Evolutionary conservation across 2,888 invertebrate genomes (phyloP), one percentile per base, ranked within the genome.

Genomic region (Agonopterix subpropinquella): DNA sequence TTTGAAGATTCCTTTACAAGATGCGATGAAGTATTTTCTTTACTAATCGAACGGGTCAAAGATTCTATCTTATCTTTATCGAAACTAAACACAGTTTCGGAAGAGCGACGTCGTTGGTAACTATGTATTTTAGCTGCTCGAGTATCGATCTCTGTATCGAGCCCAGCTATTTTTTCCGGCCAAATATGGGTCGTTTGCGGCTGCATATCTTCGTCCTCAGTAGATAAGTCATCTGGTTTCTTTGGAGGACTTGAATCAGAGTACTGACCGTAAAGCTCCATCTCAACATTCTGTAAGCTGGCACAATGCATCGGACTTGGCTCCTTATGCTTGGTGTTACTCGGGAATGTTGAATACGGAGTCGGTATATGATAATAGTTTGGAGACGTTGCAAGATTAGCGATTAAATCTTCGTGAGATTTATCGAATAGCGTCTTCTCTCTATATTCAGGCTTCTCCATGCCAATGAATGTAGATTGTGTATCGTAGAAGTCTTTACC

Each of bases 61-160:
- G 92, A 93, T 66, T 93, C 93, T 52, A 94, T 94, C 64, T 92
- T 91, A 57, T 93, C 93, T 68, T 93, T 93, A 65, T 94, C 94
- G 60, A 94, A 94, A 73, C 93, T 93, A 64, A 94, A 94, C 5
- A 94, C 92, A 45, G 92, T 92, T 57, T 93, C 91, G n/a, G 93
- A 93, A 43, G 93, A 93, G 11, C 92, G 90, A 4, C 93, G 91
- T 15, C 92, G 77, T 65, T 91, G 91, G 61, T 89, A 91, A 41
- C 78, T 86, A 50, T 81, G 80, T 52, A 83, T 80, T 68, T 87
- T 88, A 15, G 84, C 76, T 36, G 80, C 72, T 55, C 89, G 87
- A 51, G 74, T 61, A 55, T 82, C 83, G 13, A 89, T 84, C 65
- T 91, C 90, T 0, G 89, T 88, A 46, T 89, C 87, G 11, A 90